Evolutionary conservation across 2,113 vertebrate genomes (phyloP).

Genomic region (Ciconia maguari): DNA sequence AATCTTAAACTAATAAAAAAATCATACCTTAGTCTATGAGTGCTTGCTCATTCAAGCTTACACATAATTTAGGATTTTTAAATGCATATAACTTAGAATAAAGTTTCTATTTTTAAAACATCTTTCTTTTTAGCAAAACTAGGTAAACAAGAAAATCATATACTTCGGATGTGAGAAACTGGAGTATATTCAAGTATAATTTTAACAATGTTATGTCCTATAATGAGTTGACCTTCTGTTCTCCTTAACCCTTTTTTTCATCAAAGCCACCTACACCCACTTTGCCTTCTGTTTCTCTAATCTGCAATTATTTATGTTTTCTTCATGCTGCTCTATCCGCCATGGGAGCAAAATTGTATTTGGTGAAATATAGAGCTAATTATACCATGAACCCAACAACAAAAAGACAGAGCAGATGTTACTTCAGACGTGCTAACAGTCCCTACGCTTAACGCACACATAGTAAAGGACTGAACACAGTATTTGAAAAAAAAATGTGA

Average conservation of each 20-base stretch:
- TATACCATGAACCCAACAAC: slow-evolving; percentile 82
- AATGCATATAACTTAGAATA: neutral
- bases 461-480: slow-evolving; percentile 63
- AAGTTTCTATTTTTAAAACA: neutral
- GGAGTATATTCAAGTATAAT: slow-evolving; percentile 42
- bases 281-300: slow-evolving; percentile 86
- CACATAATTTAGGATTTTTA: neutral
- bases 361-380: slow-evolving; percentile 86
- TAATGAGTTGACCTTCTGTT: slow-evolving; percentile 79
- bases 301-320: slow-evolving; percentile 88
- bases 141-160: slow-evolving; percentile 45
- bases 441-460: slow-evolving; percentile 69
- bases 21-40: neutral
- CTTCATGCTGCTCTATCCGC: slow-evolving; percentile 79
- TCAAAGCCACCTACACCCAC: slow-evolving; percentile 80
- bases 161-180: slow-evolving; percentile 56
- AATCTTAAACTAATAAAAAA: neutral
- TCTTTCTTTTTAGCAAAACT: neutral
- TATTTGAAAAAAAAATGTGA: slow-evolving; percentile 68
- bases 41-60: neutral
- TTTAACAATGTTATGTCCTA: slow-evolving; percentile 64
- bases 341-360: slow-evolving; percentile 83
- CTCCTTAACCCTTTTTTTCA: slow-evolving; percentile 81
- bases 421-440: slow-evolving; percentile 80
- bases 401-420: slow-evolving; percentile 87